Percentiles rank a stretch among this genome's conserved stretches.
Evolutionary conservation across 2,888 invertebrate species (phyloP).

Genomic region (Pristionchus mayeri): DNA sequence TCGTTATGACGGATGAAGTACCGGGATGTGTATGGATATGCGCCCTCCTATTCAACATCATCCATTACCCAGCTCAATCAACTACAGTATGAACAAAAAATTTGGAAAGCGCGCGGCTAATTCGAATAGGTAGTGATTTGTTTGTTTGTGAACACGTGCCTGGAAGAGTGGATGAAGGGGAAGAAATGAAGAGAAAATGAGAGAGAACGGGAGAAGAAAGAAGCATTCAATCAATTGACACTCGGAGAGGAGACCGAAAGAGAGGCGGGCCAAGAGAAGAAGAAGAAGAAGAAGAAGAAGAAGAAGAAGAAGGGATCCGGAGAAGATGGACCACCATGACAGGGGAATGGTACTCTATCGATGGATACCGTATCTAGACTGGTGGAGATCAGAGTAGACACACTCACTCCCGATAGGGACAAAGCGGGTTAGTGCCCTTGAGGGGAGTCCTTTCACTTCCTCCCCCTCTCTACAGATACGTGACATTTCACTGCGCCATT

Average conservation of each 20-base stretch:
- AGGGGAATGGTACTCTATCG: not conserved
- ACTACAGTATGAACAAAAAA: not conserved
- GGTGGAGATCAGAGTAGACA: not conserved
- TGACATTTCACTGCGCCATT: not conserved
- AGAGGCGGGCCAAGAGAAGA: not conserved
- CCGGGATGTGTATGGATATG: too few relatives aligned
- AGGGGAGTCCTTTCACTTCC: conserved; percentile 25
- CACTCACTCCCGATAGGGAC: not conserved
- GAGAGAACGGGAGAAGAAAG: not conserved
- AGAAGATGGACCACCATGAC: not conserved
- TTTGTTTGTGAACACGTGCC: not conserved
- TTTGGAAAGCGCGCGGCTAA: not conserved
- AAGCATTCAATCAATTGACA: conserved; percentile 39
- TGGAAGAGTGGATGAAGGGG: not conserved
- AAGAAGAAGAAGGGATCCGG: not conserved
- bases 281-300: not conserved
- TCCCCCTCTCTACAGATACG: not conserved
- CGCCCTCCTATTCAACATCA: too few relatives aligned
- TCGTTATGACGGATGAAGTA: not conserved
- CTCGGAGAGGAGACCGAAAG: not conserved
- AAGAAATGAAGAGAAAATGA: not conserved
- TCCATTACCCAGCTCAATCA: too few relatives aligned
- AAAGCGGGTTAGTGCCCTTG: not conserved
- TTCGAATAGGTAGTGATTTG: not conserved
- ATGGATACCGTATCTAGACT: not conserved